Evolutionary conservation across 2,113 vertebrate genomes (phyloP).

Genomic region (Antennarius striatus): DNA sequence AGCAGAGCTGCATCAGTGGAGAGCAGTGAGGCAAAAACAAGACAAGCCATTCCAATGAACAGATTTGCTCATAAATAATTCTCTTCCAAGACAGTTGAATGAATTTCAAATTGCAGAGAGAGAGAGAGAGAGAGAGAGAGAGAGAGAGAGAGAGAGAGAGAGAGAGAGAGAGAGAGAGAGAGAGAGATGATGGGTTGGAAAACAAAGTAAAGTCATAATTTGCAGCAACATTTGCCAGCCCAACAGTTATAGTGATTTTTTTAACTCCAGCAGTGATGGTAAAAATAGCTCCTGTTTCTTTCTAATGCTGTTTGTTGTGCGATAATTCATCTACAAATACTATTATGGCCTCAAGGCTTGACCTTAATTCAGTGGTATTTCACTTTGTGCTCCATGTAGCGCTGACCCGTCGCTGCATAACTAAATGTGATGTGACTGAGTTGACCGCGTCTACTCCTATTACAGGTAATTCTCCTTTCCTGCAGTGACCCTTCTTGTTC

Average conservation of each 20-base stretch:
- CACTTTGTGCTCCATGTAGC: conserved; percentile 21
- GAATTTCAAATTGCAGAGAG: conserved; percentile 68
- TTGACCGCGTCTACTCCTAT: conserved; percentile 31
- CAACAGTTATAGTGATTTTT: conserved; percentile 38
- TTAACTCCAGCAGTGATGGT: conserved; percentile 15
- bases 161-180: not conserved
- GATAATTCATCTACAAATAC: conserved; percentile 27
- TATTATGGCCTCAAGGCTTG: conserved; percentile 33
- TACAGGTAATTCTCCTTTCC: conserved; percentile 25
- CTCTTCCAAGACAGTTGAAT: conserved; percentile 67
- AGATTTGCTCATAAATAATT: conserved; percentile 80
- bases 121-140: not conserved
- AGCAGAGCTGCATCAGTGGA: conserved; percentile 59
- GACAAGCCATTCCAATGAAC: conserved; percentile 66
- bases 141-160: not conserved
- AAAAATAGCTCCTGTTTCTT: conserved; percentile 35
- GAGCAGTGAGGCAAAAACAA: conserved; percentile 64
- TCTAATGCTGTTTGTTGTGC: conserved; percentile 31
- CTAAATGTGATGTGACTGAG: conserved; percentile 23
- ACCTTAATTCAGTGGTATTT: conserved; percentile 60
- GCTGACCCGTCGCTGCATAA: conserved; percentile 11
- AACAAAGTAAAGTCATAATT: conserved; percentile 57
- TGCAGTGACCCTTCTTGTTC: conserved; percentile 18
- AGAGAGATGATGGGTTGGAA: conserved; percentile 54
- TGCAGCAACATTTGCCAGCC: conserved; percentile 52